These are phyloP conservation scores for Trididemnum clinides DNA, from an alignment of 23 tunicate genomes.

Conservation along the genomic window DNA sequence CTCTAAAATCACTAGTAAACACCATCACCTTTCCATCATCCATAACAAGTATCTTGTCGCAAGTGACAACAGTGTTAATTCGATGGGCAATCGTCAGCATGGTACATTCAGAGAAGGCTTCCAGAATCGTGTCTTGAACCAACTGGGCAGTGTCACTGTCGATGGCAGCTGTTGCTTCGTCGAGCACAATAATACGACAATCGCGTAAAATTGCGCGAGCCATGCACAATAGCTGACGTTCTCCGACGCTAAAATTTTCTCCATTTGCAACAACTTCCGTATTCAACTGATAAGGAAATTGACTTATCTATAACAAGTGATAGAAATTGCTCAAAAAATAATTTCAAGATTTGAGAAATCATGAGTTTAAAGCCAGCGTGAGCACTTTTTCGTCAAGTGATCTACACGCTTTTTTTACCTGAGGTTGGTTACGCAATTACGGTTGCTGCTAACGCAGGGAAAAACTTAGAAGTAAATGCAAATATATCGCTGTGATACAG, in stretches of 20 bases:
- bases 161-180: slow-evolving; percentile 92
- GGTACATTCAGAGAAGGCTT: slow-evolving; percentile 83
- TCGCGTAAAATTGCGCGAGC: slow-evolving; percentile 83
- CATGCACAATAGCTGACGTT: slow-evolving; percentile 88
- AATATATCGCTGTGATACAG: too few relatives aligned
- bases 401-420: too few relatives aligned
- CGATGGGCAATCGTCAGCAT: slow-evolving; percentile 95
- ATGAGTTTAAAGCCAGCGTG: too few relatives aligned
- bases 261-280: slow-evolving; percentile 73
- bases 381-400: too few relatives aligned
- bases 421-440: too few relatives aligned
- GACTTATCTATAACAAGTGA: too few relatives aligned
- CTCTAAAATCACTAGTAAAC: too few relatives aligned
- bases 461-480: too few relatives aligned
- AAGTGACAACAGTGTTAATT: slow-evolving; percentile 78
- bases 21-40: slow-evolving; percentile 86
- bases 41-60: slow-evolving; percentile 87
- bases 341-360: too few relatives aligned
- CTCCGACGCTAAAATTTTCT: slow-evolving; percentile 90
- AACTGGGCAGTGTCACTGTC: slow-evolving; percentile 85
- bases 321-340: too few relatives aligned
- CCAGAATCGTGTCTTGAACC: slow-evolving; percentile 86
- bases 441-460: too few relatives aligned
- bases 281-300: slow-evolving; percentile 58
- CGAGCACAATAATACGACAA: slow-evolving; percentile 82